Evolutionary conservation across 2,888 invertebrate genomes (phyloP).

Genomic region (Lumbricus terrestris): DNA sequence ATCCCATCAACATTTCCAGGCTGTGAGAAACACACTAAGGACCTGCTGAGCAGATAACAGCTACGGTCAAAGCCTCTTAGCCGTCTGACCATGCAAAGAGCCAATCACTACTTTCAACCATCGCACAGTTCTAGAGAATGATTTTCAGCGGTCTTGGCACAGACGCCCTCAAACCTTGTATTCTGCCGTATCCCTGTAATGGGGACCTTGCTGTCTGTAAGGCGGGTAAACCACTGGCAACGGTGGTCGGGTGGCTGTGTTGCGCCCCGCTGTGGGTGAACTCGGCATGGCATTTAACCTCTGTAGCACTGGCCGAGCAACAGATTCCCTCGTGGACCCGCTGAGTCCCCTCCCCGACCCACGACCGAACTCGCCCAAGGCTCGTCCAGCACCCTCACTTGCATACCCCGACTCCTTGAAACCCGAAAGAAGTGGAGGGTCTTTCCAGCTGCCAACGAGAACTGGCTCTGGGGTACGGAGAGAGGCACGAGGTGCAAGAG

Average conservation of each 20-base stretch:
- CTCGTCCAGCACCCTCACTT: background rate
- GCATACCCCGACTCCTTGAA: conserved; percentile 9
- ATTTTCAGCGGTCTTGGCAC: background rate
- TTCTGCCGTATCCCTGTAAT: background rate
- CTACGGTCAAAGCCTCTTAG: background rate
- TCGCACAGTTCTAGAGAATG: background rate
- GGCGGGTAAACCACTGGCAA: background rate
- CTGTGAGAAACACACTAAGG: background rate
- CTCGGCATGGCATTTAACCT: background rate
- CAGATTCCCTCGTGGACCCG: background rate
- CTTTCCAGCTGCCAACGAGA: background rate
- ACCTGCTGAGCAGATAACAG: background rate
- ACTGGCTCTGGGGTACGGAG: background rate
- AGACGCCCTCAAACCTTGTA: background rate
- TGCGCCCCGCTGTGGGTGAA: background rate
- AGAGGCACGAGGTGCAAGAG: background rate
- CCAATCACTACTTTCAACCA: background rate
- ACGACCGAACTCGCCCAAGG: background rate
- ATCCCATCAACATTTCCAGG: background rate
- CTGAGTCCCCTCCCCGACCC: background rate
- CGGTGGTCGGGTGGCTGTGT: background rate
- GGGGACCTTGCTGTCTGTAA: background rate
- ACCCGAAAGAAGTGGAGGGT: background rate
- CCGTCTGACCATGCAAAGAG: background rate
- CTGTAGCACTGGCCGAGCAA: background rate